phyloP scores from a whole-genome alignment of 2,888 invertebrate species.

The Phragmatobia fuliginosa region DNA sequence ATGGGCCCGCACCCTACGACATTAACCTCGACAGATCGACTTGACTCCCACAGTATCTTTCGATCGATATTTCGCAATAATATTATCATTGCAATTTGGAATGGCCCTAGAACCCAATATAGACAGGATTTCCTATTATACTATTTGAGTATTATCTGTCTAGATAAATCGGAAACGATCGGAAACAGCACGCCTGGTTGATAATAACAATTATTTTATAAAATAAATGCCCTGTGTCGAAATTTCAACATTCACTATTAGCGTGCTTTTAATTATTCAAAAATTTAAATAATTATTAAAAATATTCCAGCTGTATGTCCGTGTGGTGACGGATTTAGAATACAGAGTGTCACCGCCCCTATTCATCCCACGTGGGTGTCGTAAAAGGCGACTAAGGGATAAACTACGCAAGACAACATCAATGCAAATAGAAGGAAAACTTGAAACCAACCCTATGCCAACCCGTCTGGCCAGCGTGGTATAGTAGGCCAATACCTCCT shows the following conservation, averaged over 20 bases:
- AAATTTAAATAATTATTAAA: too few species aligned
- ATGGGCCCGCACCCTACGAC: slow-evolving; percentile 31
- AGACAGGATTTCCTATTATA: slow-evolving; percentile 73
- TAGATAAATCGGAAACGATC: slow-evolving; percentile 73
- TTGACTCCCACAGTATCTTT: slow-evolving; percentile 55
- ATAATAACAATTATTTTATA: slow-evolving; percentile 77
- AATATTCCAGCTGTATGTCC: too few species aligned
- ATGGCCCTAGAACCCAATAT: slow-evolving; percentile 70
- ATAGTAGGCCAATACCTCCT: too few species aligned
- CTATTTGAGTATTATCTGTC: slow-evolving; percentile 62
- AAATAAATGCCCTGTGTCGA: slow-evolving; percentile 70
- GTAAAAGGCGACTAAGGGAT: too few species aligned
- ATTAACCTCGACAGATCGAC: slow-evolving; percentile 42
- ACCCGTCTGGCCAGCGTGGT: too few species aligned
- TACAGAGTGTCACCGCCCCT: too few species aligned
- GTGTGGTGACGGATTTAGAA: too few species aligned
- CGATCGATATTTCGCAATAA: slow-evolving; percentile 69
- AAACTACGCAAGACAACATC: too few species aligned
- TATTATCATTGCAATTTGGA: slow-evolving; percentile 79
- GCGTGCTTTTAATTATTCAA: slow-evolving; percentile 60
- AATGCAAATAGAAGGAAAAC: too few species aligned
- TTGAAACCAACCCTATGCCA: too few species aligned
- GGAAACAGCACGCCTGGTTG: slow-evolving; percentile 65
- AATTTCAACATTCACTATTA: slow-evolving; percentile 58
- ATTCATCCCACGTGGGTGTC: too few species aligned